Base-by-base conservation (phyloP, 2,797 vertebrate species). In the Chlorospingus flavigularis region DNA sequence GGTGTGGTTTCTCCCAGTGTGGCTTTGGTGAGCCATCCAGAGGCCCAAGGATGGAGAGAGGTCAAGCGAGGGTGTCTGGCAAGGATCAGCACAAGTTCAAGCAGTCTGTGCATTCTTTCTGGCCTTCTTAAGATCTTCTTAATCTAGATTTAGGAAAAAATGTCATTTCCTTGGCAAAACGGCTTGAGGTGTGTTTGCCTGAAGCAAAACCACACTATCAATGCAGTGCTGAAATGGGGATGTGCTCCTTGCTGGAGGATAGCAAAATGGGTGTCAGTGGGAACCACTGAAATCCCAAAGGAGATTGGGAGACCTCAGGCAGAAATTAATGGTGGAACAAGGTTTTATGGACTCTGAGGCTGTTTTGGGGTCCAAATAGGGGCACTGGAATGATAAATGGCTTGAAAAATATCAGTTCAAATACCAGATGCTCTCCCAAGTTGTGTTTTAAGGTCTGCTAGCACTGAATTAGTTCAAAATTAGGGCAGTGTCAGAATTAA, bases 131-230 rank as follows among this genome's bases (percentile, higher is more conserved):
- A 79, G 28, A 43, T 54, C 19, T 70, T 78, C 25, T 28, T 60
- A 60, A 60, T 60, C 54, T 85, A 19, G 48, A 47, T 63, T 74
- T 51, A 76, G 78, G 88, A 43, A 66, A 67, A 86, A 43, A 60
- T 2, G 26, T 26, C 0, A 53, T 88, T 93, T 94, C 51, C 30
- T 58, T 88, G 81, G 45, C 51, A 58, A 83, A 62, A 74, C 15
- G 2, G 21, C 47, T 66, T 54, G n/a, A 61, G 30, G 4, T 33
- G 24, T 43, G n/a, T 76, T 85, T 0, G 5, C 11, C 18, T 37
- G 13, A 0, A 50, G 55, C 43, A 60, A 18, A 48, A 39, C 35
- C 48, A 3, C 2, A 0, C 35, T 68, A 7, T 50, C 43, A 7
- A 0, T 13, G 24, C 1, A 6, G 21, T 2, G 24, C 80, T 47